Percentiles rank a stretch among this genome's conserved stretches.
Evolutionary conservation across 2,797 vertebrate species (phyloP).

Genomic region (Mycteria americana): DNA sequence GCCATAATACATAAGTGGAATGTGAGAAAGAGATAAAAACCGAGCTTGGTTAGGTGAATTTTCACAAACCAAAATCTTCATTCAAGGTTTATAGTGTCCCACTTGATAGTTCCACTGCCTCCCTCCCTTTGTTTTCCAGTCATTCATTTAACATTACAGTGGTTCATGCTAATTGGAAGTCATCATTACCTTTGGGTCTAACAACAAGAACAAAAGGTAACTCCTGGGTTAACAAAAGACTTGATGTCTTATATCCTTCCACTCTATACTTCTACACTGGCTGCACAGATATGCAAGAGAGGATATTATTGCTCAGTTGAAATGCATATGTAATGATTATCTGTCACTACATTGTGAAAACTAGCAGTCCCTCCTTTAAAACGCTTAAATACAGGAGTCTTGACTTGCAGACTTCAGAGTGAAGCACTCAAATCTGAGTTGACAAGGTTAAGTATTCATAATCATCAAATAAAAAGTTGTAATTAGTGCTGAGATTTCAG

Average conservation of each 20-base stretch:
- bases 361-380: neutral
- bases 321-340: neutral
- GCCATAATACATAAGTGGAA: neutral
- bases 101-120: neutral
- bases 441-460: neutral
- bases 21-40: neutral
- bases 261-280: neutral
- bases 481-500: neutral
- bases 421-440: neutral
- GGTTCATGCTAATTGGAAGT: neutral
- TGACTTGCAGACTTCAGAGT: neutral
- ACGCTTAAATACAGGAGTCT: neutral
- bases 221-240: neutral
- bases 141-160: neutral
- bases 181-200: neutral
- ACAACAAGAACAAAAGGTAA: neutral
- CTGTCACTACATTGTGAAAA: neutral
- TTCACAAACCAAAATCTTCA: neutral
- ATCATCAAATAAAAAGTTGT: neutral
- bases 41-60: neutral
- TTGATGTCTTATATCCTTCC: neutral
- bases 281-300: neutral
- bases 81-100: neutral
- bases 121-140: neutral
- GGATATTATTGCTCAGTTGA: neutral